A percentile compares a stretch with the other conserved stretches of the same genome.
Conservation (phyloP, 2,888 invertebrate genomes). For the Gortyna flavago region DNA sequence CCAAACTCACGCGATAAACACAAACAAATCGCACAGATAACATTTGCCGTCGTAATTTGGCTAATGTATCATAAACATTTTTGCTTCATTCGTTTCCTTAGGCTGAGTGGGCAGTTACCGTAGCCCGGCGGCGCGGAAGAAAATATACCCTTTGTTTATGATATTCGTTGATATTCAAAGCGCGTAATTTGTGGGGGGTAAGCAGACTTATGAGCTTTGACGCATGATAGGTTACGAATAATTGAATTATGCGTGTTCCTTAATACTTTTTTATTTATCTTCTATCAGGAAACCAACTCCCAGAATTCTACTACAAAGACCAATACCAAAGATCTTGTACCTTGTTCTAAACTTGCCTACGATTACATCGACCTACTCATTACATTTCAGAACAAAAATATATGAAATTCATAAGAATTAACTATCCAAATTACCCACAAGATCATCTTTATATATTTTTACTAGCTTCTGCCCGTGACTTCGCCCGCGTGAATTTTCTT, state of each 20-base stretch:
- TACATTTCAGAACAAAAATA: not conserved
- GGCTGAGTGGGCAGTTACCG: conserved; percentile 73
- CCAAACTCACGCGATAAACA: conserved; percentile 50
- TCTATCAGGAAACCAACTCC: not conserved
- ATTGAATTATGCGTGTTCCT: conserved; percentile 25
- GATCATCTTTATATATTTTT: not conserved
- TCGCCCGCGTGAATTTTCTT: no score
- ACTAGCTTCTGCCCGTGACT: no score
- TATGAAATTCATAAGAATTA: not conserved
- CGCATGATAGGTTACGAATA: conserved; percentile 26
- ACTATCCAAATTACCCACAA: not conserved
- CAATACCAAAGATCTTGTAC: not conserved
- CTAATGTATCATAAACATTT: conserved; percentile 82
- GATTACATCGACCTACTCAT: no score
- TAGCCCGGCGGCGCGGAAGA: conserved; percentile 60
- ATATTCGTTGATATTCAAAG: conserved; percentile 60
- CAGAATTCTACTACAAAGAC: not conserved
- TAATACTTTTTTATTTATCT: conserved; percentile 6
- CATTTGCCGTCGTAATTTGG: conserved; percentile 78
- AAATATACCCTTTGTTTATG: conserved; percentile 65
- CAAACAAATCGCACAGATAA: conserved; percentile 74
- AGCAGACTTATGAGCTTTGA: conserved; percentile 30
- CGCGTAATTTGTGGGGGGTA: conserved; percentile 50
- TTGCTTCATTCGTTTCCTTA: conserved; percentile 74
- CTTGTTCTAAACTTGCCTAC: not conserved